phyloP scores from a whole-genome alignment of 2,888 invertebrate species.

The Pelosia muscerda region DNA sequence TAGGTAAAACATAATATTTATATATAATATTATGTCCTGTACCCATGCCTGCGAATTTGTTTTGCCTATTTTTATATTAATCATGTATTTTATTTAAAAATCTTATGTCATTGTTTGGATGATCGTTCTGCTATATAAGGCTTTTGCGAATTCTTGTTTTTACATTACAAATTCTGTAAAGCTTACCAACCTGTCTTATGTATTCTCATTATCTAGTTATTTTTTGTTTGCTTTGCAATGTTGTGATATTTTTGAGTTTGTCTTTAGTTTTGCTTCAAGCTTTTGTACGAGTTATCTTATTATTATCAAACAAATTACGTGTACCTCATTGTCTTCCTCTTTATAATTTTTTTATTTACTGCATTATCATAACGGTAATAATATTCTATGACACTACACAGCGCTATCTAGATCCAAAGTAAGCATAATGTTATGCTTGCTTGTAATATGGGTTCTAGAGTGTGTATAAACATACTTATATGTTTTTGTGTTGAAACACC shows the following conservation, averaged over 20 bases:
- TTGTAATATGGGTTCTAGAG: too few relatives aligned
- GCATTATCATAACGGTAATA: too few relatives aligned
- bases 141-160: background rate
- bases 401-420: too few relatives aligned
- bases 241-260: background rate
- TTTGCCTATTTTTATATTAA: background rate
- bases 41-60: slow-evolving; percentile 13
- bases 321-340: too few relatives aligned
- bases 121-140: background rate
- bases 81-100: background rate
- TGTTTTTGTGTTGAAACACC: too few relatives aligned
- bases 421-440: too few relatives aligned
- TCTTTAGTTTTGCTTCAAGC: too few relatives aligned
- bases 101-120: slow-evolving; percentile 4
- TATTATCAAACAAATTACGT: background rate
- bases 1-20: background rate
- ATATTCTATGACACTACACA: too few relatives aligned
- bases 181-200: background rate
- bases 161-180: background rate
- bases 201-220: background rate
- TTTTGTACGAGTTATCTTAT: background rate
- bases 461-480: too few relatives aligned
- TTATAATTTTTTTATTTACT: too few relatives aligned
- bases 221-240: background rate
- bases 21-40: background rate